Percentiles rank a stretch among this genome's conserved stretches.
Conservation (phyloP, 2,113 vertebrate species). For the Ptychochromis oligacanthus region DNA sequence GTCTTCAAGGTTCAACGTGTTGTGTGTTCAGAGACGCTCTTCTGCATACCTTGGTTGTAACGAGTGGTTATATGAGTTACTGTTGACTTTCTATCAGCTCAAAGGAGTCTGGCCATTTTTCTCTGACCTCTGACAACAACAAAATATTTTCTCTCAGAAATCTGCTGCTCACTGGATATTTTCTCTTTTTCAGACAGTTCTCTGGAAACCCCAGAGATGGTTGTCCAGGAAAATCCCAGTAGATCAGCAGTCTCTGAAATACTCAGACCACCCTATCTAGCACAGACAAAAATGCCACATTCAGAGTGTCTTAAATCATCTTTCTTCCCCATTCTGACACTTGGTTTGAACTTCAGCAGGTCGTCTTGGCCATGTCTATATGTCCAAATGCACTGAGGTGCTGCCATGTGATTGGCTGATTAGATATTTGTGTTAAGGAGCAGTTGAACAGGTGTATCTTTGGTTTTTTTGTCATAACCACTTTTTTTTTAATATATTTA, state of each 20-base stretch:
- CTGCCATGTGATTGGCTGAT: background rate
- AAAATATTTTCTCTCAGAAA: background rate
- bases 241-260: no score
- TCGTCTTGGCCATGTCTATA: background rate
- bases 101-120: background rate
- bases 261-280: no score
- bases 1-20: background rate
- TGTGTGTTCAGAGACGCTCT: background rate
- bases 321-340: background rate
- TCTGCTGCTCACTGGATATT: background rate
- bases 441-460: background rate
- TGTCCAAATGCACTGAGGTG: background rate
- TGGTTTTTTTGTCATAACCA: background rate
- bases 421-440: background rate
- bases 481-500: background rate
- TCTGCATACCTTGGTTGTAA: background rate
- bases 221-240: no score
- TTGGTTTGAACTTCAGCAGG: background rate
- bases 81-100: background rate
- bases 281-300: no score
- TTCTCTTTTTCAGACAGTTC: background rate
- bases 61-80: background rate
- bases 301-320: background rate
- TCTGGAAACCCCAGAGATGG: no score
- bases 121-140: slow-evolving; percentile 1